Percentiles rank a stretch among this genome's conserved stretches.
Evolutionary conservation across 2,113 vertebrate genomes (phyloP).

Genomic region (Neolamprologus cancellatus): DNA sequence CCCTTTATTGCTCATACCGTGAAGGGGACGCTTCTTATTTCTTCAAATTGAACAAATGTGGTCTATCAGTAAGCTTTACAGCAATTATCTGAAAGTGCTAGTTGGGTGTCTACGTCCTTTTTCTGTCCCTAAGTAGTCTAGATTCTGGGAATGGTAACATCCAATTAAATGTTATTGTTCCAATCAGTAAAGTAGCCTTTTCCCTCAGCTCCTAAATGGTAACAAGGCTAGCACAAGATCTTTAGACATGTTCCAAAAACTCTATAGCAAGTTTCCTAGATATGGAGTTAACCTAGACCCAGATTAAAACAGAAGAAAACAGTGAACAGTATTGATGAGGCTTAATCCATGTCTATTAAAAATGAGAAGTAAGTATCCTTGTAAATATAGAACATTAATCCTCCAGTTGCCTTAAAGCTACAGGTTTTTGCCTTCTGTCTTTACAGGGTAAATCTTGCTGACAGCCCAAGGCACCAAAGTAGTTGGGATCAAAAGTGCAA

Average conservation of each 20-base stretch:
- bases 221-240: neutral
- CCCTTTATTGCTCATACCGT: fast-evolving
- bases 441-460: neutral
- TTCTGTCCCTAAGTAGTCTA: neutral
- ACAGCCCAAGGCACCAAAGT: slow-evolving; percentile 51
- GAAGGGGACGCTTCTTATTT: neutral
- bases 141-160: neutral
- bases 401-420: neutral
- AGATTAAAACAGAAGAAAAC: neutral
- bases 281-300: neutral
- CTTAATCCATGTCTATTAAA: neutral
- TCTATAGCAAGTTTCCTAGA: neutral
- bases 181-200: neutral
- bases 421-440: slow-evolving; percentile 24
- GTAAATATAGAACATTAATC: neutral
- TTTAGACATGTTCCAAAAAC: neutral
- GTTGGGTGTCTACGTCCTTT: fast-evolving
- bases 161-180: neutral
- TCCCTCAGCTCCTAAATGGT: fast-evolving
- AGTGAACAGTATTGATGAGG: fast-evolving
- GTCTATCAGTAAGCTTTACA: neutral
- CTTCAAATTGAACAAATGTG: neutral
- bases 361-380: neutral
- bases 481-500: slow-evolving; percentile 76
- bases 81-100: neutral